Evolutionary conservation across 1,140 invertebrate genomes (phyloP).

Genomic region (Acromyrmex heyeri): DNA sequence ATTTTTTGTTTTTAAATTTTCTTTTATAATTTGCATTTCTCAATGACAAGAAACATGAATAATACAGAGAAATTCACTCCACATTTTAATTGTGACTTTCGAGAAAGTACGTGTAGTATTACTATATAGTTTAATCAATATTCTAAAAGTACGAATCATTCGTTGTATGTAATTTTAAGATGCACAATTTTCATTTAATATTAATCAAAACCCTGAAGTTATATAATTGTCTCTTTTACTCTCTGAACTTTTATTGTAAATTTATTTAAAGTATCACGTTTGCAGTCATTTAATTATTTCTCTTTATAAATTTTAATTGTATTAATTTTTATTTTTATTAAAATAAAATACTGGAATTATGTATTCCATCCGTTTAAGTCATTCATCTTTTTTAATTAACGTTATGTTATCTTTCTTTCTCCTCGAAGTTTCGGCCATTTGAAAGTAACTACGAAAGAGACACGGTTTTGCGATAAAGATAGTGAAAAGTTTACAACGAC

Average conservation of each 20-base stretch:
- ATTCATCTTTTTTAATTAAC: constrained; percentile 28
- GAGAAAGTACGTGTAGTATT: background rate
- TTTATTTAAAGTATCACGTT: background rate
- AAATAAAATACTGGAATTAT: background rate
- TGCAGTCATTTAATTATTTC: constrained; percentile 7
- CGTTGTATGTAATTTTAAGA: constrained; percentile 23
- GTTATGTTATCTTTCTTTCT: background rate
- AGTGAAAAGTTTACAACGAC: constrained; percentile 26
- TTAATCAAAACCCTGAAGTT: background rate
- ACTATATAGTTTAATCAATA: constrained; percentile 13
- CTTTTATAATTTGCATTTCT: background rate
- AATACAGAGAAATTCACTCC: background rate
- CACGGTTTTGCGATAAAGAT: background rate
- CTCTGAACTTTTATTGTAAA: background rate
- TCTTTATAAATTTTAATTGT: constrained; percentile 3
- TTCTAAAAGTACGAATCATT: constrained; percentile 3
- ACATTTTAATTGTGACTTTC: background rate
- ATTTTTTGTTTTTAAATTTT: background rate
- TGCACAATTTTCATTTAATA: background rate
- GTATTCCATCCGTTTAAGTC: background rate
- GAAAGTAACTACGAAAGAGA: constrained; percentile 21
- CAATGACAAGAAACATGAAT: too few species aligned
- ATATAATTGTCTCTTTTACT: background rate
- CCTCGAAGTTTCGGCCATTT: background rate
- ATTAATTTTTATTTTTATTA: constrained; percentile 19